Evolutionary conservation across 2,113 vertebrate genomes (phyloP), one percentile per base, ranked within the genome.

Genomic region (Anseranas semipalmata): DNA sequence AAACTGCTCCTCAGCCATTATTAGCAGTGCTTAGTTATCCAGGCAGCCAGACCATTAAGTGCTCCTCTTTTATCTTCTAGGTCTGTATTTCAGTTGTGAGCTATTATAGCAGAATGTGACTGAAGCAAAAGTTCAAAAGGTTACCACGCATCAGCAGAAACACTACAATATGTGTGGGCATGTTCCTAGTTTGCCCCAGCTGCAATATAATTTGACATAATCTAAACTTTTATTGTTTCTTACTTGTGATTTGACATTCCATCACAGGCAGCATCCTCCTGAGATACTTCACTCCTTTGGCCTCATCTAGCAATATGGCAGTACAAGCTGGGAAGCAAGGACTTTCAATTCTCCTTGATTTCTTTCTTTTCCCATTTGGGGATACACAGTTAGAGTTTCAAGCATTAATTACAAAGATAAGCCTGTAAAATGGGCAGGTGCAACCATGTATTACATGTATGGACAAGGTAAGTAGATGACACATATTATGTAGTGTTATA

Each of bases 401-500:
- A 81, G 21, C 25, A 30, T 22, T 74, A 48, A 55, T 56, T 78
- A 39, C 8, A 28, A 56, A 33, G 24, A 30, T 9, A 10, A 1
- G 4, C 19, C 28, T 41, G 25, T 70, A 39, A 77, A 96, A 62
- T 14, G 17, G 30, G 8, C 28, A 70, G 66, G 16, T 14, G 68
- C n/a, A 76, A 20, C 28, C 9, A 2, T 2, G 6, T 45, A 46
- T 33, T 28, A 18, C 8, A 22, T 5, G 28, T 27, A 53, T 17
- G 21, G 75, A 22, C 21, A 12, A 39, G 62, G 14, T 43, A 41
- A 70, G 41, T 19, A 22, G 21, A 19, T 15, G 20, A 41, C 13
- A 56, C 1, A 0, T 2, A 3, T 37, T 70, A 59, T 1, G 0
- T 13, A 66, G 63, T 11, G 5, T 17, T 35, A 35, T 45, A 39